Evolutionary conservation across 2,797 vertebrate species (phyloP), one percentile per base, ranked within the genome.

Genomic region (Cheracebus regulus): DNA sequence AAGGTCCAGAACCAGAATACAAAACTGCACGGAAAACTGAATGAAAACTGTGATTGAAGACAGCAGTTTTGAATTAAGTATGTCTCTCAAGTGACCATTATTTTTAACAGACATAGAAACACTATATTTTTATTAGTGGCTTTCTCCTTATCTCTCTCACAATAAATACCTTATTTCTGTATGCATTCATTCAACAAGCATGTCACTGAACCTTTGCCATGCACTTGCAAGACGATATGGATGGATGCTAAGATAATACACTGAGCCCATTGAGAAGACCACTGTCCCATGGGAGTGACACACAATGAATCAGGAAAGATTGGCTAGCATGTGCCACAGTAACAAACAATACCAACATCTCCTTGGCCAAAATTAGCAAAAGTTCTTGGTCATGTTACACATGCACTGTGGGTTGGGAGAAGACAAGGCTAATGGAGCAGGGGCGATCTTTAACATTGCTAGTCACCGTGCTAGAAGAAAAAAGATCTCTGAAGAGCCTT

Each of bases 1-100:
- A 87, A 96, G 92, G 94, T 94, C 92, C 83, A 90, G 88, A 97
- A 96, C 90, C 96, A 93, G 80, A 91, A 93, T 3, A 90, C 39
- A 90, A 82, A 92, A 91, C 64, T 46, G 8, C 50, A 67, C 22
- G 36, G 73, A 97, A 88, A 82, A 57, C 61, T n/a, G 57, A 76
- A 92, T 10, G 61, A 82, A 93, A 97, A 80, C 30, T 17, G 24
- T 33, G 95, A 81, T 33, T 57, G n/a, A 92, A 93, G 85, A 95
- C 19, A 97, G 4, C 50, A 50, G 17, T 30, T 96, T 72, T 64
- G 78, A 83, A 75, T n/a, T 70, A 95, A 95, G 57, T 39, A 48
- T 36, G 52, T 90, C 97, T 96, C 73, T 95, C 83, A 79, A 80
- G 76, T 86, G 95, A n/a, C n/a, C 44, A 24, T 89, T 94, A 95